Evolutionary conservation across 2,797 vertebrate genomes (phyloP).

Genomic region (Melanitta fusca): DNA sequence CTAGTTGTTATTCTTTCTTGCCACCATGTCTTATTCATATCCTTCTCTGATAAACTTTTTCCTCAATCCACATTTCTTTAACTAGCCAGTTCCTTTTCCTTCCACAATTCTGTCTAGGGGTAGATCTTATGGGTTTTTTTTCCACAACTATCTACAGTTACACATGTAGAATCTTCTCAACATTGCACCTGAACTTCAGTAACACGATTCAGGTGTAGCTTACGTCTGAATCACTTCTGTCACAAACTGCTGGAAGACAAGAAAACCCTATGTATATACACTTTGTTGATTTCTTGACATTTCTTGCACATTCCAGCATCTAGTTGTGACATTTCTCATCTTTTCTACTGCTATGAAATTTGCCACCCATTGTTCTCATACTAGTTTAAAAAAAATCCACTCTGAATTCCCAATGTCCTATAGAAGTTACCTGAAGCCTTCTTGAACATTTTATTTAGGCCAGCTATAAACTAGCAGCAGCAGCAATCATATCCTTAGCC

Average conservation of each 20-base stretch:
- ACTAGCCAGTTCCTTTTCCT: neutral
- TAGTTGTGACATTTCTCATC: neutral
- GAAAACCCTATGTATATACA: neutral
- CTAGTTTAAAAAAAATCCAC: neutral
- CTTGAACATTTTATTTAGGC: neutral
- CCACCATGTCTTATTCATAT: neutral
- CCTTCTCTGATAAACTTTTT: neutral
- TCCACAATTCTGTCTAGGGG: neutral
- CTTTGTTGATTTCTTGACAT: neutral
- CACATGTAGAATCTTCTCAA: fast-evolving
- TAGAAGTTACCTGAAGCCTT: neutral
- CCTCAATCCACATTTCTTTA: neutral
- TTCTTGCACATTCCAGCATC: neutral
- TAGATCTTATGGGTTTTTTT: neutral
- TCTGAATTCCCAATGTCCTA: neutral
- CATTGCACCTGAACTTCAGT: neutral
- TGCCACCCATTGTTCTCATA: neutral
- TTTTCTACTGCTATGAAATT: neutral
- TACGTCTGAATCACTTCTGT: neutral
- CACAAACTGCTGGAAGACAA: neutral
- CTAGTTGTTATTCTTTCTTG: neutral
- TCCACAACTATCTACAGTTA: neutral
- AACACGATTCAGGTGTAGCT: neutral
- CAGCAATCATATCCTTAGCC: neutral
- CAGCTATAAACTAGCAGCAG: neutral